Evolutionary conservation across 2,113 vertebrate species (phyloP), one percentile per base, ranked within the genome.

Genomic region (Onychostoma macrolepis): DNA sequence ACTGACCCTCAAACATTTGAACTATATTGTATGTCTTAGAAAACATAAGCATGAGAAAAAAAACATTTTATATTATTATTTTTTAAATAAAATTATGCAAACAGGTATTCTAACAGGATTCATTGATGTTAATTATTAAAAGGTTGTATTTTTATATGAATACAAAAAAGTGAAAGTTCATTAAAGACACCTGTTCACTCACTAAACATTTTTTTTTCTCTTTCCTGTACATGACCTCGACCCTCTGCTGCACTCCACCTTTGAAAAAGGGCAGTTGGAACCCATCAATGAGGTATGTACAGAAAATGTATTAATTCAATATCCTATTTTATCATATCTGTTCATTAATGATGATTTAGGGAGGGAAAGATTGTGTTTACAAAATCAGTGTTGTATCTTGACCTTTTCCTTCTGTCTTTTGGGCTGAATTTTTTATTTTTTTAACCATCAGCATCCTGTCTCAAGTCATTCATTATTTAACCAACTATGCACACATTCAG

Each of bases 221-320:
- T 77, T 83, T 80, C 38, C 33, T 50, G 19, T 43, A 5, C 8
- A 65, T 80, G 28, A 83, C 71, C 43, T 67, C 61, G 0, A 67
- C 79, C 75, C 81, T 87, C 63, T 89, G 61, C 58, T 86, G 50
- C 56, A 65, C 80, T 85, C 10, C 90, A 94, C 91, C 93, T 96
- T 92, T 96, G 94, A 95, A 96, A 97, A 97, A 97, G 96, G 96
- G 95, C 96, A 97, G 97, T 92, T 97, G 97, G 97, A 97, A 94
- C 97, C 97, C 91, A 95, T 97, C 94, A 96, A 96, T 87, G 96
- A 97, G 96, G 97, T 98, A 95, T 94, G 96, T 33, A 8, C 13
- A 75, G 12, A 72, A 75, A 58, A 28, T 3, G 28, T 10, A 33
- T 82, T 19, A 3, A 36, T 71, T 71, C 30, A 38, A 24, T 4